These are phyloP conservation scores for Brachypodius melanocephalos DNA, from an alignment of 2,113 vertebrate species.

Conservation along the genomic window DNA sequence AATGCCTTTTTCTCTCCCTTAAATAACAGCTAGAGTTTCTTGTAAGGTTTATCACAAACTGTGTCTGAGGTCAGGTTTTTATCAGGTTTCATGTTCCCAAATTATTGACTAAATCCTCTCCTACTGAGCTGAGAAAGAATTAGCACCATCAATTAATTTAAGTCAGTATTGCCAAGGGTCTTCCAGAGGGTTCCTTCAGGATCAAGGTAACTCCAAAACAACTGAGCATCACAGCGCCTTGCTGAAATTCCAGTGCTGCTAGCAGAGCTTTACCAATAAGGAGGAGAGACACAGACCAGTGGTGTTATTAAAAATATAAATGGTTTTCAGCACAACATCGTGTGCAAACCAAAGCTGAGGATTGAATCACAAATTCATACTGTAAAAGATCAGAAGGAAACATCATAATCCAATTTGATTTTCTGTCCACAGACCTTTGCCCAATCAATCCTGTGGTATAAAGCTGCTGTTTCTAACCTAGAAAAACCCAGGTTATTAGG, in stretches of 20 bases:
- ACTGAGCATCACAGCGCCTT: not conserved
- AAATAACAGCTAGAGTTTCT: not conserved
- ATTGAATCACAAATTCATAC: constrained; percentile 1
- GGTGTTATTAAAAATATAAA: not conserved
- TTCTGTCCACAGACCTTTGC: constrained; percentile 52
- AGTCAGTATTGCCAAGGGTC: not conserved
- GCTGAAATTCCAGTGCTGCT: not conserved
- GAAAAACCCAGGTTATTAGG: constrained; percentile 30
- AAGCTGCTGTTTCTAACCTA: constrained; percentile 27
- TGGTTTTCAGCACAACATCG: not conserved
- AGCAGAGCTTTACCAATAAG: not conserved
- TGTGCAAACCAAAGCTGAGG: not conserved
- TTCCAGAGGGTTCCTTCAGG: not conserved
- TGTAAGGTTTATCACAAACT: not conserved
- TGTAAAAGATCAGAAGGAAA: constrained; percentile 41
- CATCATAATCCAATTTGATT: constrained; percentile 61
- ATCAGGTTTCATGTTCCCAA: not conserved
- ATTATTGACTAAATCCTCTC: not conserved
- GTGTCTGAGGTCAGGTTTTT: not conserved
- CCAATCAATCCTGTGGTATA: constrained; percentile 21
- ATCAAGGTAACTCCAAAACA: not conserved
- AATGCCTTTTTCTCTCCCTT: not conserved
- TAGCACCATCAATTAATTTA: not conserved
- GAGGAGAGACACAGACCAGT: not conserved
- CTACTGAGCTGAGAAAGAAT: not conserved